These are phyloP conservation scores for Apamea crenata DNA, from an alignment of 2,888 invertebrate species.

Conservation along the genomic window DNA sequence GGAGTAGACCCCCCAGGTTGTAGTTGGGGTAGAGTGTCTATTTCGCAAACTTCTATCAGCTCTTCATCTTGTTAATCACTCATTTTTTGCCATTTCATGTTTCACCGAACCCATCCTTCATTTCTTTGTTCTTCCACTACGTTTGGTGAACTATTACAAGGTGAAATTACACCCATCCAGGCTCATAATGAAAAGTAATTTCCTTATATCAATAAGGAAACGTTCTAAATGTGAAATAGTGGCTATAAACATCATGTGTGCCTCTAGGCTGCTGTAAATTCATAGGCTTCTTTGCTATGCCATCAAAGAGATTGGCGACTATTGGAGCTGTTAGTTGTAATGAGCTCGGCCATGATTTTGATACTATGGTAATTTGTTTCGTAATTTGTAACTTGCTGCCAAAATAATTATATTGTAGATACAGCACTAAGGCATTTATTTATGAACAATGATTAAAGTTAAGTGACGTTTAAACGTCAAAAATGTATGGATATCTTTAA, in stretches of 20 bases:
- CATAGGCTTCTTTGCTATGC: conserved; percentile 47
- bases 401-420: neutral
- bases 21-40: neutral
- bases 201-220: conserved; percentile 59
- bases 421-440: neutral
- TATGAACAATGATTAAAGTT: no score
- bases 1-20: no score
- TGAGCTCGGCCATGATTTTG: conserved; percentile 23
- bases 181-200: conserved; percentile 46
- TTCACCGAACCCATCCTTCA: no score
- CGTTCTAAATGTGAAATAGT: conserved; percentile 45
- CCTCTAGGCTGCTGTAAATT: conserved; percentile 60
- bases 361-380: neutral
- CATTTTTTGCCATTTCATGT: neutral
- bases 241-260: conserved; percentile 53
- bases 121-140: neutral
- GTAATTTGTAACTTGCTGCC: conserved; percentile 2
- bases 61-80: no score
- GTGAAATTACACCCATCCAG: conserved; percentile 7
- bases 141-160: conserved; percentile 1
- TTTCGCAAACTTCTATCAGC: neutral
- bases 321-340: conserved; percentile 43
- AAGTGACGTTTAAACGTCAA: no score
- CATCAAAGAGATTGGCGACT: conserved; percentile 50
- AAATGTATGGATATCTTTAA: no score